Evolutionary conservation across 2,113 vertebrate species (phyloP).

Genomic region (Oncorhynchus masou): DNA sequence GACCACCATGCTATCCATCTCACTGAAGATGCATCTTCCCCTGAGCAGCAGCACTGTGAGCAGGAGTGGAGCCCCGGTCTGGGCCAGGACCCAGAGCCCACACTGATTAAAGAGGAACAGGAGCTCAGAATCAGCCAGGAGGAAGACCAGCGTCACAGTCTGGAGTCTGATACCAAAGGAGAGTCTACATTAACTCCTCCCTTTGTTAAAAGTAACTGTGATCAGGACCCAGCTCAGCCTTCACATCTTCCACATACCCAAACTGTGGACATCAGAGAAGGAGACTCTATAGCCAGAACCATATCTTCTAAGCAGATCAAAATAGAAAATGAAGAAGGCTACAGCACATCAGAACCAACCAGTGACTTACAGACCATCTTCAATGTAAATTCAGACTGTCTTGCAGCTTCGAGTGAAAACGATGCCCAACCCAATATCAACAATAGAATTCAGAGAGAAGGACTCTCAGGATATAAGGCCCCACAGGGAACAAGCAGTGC

Average conservation of each 20-base stretch:
- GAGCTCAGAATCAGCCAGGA: background rate
- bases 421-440: no score
- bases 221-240: background rate
- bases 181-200: background rate
- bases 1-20: slow-evolving; percentile 30
- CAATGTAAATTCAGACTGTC: background rate
- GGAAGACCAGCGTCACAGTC: background rate
- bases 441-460: slow-evolving; percentile 5
- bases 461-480: background rate
- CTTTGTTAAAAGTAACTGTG: slow-evolving; percentile 23
- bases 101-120: slow-evolving; percentile 54
- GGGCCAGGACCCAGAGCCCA: slow-evolving; percentile 17
- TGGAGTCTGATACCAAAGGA: background rate
- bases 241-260: slow-evolving; percentile 3
- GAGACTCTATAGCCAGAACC: background rate
- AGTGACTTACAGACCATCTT: background rate
- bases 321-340: slow-evolving; percentile 20
- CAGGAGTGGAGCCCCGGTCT: slow-evolving; percentile 27
- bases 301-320: slow-evolving; percentile 33
- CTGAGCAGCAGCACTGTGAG: slow-evolving; percentile 20
- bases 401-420: slow-evolving; percentile 1
- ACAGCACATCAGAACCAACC: slow-evolving; percentile 2
- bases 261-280: slow-evolving; percentile 13
- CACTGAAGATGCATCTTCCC: slow-evolving; percentile 13
- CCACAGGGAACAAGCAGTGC: slow-evolving; percentile 6